phyloP scores from a whole-genome alignment of 2,888 invertebrate species.

The Parnassius apollo region DNA sequence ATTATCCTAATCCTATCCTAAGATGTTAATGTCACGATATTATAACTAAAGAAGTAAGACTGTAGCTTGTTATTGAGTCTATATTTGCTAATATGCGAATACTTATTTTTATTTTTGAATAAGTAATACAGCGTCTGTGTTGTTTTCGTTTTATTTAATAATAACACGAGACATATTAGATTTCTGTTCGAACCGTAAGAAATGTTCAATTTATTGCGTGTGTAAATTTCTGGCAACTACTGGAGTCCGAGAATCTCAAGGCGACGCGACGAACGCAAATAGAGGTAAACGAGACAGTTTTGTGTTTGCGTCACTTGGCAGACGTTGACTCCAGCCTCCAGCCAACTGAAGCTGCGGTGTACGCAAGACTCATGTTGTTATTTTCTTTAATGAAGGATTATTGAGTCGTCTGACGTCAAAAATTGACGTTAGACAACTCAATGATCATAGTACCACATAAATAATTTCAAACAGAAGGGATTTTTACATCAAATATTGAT shows the following conservation, averaged over 20 bases:
- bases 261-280: constrained; percentile 28
- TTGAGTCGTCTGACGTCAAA: constrained; percentile 7
- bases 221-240: constrained; percentile 22
- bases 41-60: no score
- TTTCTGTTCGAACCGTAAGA: not conserved
- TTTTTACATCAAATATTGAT: no score
- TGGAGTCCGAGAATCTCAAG: constrained; percentile 26
- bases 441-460: not conserved
- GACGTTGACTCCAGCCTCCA: constrained; percentile 16
- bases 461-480: not conserved
- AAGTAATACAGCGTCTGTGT: no score
- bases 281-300: constrained; percentile 30
- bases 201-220: not conserved
- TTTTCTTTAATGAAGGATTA: constrained; percentile 6
- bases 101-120: no score
- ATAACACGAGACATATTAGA: not conserved
- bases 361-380: not conserved
- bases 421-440: not conserved
- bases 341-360: constrained; percentile 7
- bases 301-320: constrained; percentile 35
- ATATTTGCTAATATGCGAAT: no score
- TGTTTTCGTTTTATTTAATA: not conserved
- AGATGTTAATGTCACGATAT: no score
- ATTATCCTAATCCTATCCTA: no score
- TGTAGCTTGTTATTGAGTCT: no score